Evolutionary conservation across 2,797 vertebrate species (phyloP), one percentile per base, ranked within the genome.

Genomic region (Gouania willdenowi): DNA sequence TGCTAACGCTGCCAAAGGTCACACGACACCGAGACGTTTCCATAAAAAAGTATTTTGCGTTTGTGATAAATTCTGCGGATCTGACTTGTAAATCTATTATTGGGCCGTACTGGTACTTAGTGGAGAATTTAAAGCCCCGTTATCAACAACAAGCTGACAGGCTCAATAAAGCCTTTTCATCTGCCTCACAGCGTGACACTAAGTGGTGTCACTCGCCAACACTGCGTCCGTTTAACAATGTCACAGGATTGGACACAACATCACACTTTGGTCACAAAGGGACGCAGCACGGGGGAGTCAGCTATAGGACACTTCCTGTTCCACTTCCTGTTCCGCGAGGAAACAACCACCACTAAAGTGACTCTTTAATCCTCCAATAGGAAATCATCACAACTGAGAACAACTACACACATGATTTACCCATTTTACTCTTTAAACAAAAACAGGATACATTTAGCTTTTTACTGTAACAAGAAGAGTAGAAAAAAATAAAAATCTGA

Each of bases 161-260:
- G 43, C 54, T 61, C 56, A 39, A 52, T 69, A 59, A 64, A 49
- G 60, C 28, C 34, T 65, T 52, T 39, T 62, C 41, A 35, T 54
- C 46, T 4, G 19, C 41, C 55, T 68, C 55, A 9, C 34, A 6
- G 63, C 3, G 38, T 21, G 44, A 59, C 29, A 30, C 69, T 55
- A 66, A 76, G 53, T 65, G 56, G 54, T 72, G 59, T 54, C 73
- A 71, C 58, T 67, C 62, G 60, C 9, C 52, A 28, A 17, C 50
- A 16, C 34, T 5, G 4, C 0, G 18, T 7, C 52, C 41, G 5
- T 67, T 72, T 51, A 70, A 80, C 78, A 82, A 64, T 62, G 63
- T 81, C 56, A 51, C 67, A 52, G 62, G 47, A 38, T 66, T 26
- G 28, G 50, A 59, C 61, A 70, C 67, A 64, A 53, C 44, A 50